Evolutionary conservation across 1,140 invertebrate genomes (phyloP).

Genomic region (Parapsyche elsis): DNA sequence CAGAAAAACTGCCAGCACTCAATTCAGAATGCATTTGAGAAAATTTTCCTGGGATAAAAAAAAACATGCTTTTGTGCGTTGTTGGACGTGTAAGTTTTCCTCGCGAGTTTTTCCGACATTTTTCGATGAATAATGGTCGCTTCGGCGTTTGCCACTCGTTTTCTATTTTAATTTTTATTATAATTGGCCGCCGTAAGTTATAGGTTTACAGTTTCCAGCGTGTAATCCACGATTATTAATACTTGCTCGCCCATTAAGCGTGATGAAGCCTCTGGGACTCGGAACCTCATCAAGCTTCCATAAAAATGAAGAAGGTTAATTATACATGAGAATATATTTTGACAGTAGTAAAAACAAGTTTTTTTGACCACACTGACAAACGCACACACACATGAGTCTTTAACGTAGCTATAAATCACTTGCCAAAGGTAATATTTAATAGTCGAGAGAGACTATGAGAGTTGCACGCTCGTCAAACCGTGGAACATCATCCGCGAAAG

Average conservation of each 20-base stretch:
- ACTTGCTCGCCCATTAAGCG: conserved; percentile 40
- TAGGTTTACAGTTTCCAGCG: conserved; percentile 17
- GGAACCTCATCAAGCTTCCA: conserved; percentile 43
- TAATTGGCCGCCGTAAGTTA: conserved; percentile 13
- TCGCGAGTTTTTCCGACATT: neutral
- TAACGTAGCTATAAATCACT: conserved; percentile 41
- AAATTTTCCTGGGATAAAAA: too few relatives aligned
- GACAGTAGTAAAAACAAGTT: conserved; percentile 47
- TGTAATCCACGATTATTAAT: conserved; percentile 24
- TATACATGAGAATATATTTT: conserved; percentile 47
- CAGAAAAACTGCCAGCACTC: too few relatives aligned
- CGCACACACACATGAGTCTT: conserved; percentile 21
- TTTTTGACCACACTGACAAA: conserved; percentile 24
- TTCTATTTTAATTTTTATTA: conserved; percentile 9
- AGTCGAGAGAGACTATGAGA: conserved; percentile 35
- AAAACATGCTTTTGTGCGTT: too few relatives aligned
- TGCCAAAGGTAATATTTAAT: conserved; percentile 46
- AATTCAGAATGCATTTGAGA: too few relatives aligned
- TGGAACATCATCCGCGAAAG: conserved; percentile 2
- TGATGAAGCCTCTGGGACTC: conserved; percentile 39
- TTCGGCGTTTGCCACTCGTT: neutral
- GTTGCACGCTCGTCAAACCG: conserved; percentile 15
- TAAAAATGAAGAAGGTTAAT: conserved; percentile 48
- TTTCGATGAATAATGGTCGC: neutral
- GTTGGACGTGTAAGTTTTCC: too few relatives aligned